Evolutionary conservation across 2,888 invertebrate genomes (phyloP).

Genomic region (Drosophila koepferae): DNA sequence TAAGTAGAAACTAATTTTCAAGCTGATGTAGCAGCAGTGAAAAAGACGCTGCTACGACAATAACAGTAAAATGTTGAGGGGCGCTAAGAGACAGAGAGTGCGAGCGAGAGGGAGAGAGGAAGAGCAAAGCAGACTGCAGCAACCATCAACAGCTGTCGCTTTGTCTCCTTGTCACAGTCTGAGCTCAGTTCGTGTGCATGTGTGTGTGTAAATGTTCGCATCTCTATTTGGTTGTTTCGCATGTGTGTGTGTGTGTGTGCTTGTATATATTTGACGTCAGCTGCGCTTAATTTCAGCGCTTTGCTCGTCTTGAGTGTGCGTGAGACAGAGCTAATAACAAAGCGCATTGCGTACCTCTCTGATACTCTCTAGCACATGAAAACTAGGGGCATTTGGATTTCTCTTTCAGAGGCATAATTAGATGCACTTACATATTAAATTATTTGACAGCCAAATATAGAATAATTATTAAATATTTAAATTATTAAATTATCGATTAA

Average conservation of each 20-base stretch:
- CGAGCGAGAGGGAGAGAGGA: conserved; percentile 9
- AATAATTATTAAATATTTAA: too few relatives aligned
- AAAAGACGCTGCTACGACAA: conserved; percentile 41
- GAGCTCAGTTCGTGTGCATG: conserved; percentile 9
- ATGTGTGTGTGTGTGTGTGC: conserved; percentile 12
- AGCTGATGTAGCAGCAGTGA: conserved; percentile 73
- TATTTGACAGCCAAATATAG: too few relatives aligned
- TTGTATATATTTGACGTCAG: conserved; percentile 33
- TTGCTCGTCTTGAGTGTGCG: conserved; percentile 59
- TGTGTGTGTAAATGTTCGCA: conserved; percentile 21
- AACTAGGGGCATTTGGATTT: neutral
- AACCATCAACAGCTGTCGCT: conserved; percentile 56
- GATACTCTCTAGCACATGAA: neutral
- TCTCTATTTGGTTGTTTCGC: conserved; percentile 29
- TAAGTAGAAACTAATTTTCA: conserved; percentile 80
- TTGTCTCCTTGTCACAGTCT: conserved; percentile 25
- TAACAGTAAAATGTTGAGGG: conserved; percentile 15
- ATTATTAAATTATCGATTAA: too few relatives aligned
- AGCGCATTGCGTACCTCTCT: conserved; percentile 56
- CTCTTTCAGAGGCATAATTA: neutral
- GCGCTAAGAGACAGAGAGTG: conserved; percentile 7
- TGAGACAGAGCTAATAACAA: conserved; percentile 59
- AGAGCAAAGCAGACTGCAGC: conserved; percentile 16
- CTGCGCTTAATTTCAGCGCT: conserved; percentile 75
- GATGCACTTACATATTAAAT: neutral